Percentiles rank a stretch among this genome's conserved stretches.
phyloP scores from a whole-genome alignment of 2,113 vertebrate genomes.

The Brachypodius melanocephalos region DNA sequence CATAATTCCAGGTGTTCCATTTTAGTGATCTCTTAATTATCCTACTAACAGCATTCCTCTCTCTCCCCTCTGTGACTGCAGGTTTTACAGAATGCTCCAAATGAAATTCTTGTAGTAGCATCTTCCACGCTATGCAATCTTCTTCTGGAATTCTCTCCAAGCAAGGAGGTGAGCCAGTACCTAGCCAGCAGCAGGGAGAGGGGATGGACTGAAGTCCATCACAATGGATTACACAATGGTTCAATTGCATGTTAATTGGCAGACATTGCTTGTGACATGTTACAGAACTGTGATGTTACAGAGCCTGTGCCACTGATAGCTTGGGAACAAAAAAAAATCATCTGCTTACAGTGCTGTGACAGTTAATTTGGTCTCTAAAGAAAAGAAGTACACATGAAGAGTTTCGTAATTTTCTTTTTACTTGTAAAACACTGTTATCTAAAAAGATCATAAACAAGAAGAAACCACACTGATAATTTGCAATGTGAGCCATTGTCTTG shows the following conservation, averaged over 20 bases:
- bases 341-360: not conserved
- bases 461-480: not conserved
- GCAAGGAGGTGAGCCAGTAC: slow-evolving; percentile 89
- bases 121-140: slow-evolving; percentile 99
- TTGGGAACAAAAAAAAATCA: not conserved
- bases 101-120: slow-evolving; percentile 96
- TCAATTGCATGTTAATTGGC: not conserved
- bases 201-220: not conserved
- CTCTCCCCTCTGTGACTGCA: slow-evolving; percentile 47
- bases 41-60: not conserved
- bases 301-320: not conserved
- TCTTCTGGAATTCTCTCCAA: slow-evolving; percentile 97
- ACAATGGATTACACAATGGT: not conserved
- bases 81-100: slow-evolving; percentile 97
- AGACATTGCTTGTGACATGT: not conserved
- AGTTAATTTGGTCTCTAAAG: not conserved
- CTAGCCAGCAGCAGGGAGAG: not conserved
- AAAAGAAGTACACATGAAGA: not conserved
- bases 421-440: not conserved
- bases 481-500: not conserved
- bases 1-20: not conserved
- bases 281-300: not conserved
- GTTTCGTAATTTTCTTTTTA: not conserved
- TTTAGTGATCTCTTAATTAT: not conserved
- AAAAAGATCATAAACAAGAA: not conserved